A percentile compares a stretch with the other conserved stretches of the same genome.
phyloP scores from a whole-genome alignment of 2,888 invertebrate species.

The Epinotia demarniana region DNA sequence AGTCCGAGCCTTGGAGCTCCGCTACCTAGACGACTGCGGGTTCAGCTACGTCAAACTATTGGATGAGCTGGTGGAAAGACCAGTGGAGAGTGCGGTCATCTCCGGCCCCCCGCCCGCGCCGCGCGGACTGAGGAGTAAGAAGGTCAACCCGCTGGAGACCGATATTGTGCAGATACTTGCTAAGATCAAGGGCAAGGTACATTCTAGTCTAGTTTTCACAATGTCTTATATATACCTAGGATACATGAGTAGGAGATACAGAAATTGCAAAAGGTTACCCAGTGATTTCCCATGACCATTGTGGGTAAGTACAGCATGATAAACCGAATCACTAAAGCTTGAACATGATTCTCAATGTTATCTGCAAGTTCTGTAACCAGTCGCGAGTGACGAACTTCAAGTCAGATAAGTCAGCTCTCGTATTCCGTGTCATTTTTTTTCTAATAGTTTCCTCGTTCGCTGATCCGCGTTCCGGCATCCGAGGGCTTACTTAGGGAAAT shows the following conservation, averaged over 20 bases:
- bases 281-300: background rate
- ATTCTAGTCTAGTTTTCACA: background rate
- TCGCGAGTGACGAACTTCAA: too few relatives aligned
- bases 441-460: too few relatives aligned
- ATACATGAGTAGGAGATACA: background rate
- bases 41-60: conserved; percentile 90
- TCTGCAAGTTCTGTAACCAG: too few relatives aligned
- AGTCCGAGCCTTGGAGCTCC: conserved; percentile 87
- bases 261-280: background rate
- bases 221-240: too few relatives aligned
- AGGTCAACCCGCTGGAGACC: conserved; percentile 78
- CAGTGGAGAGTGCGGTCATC: conserved; percentile 67
- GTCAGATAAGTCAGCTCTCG: too few relatives aligned
- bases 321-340: too few relatives aligned
- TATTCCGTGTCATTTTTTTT: too few relatives aligned
- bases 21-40: conserved; percentile 90
- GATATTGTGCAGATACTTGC: conserved; percentile 89
- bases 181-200: conserved; percentile 88
- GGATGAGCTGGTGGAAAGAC: conserved; percentile 81
- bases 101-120: conserved; percentile 51
- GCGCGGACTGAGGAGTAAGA: conserved; percentile 43
- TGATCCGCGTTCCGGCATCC: too few relatives aligned
- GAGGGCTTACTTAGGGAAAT: too few relatives aligned
- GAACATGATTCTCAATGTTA: too few relatives aligned
- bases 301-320: too few relatives aligned